These are phyloP conservation scores for Brachypodius melanocephalos DNA, from an alignment of 2,113 vertebrate species.

Conservation along the genomic window DNA sequence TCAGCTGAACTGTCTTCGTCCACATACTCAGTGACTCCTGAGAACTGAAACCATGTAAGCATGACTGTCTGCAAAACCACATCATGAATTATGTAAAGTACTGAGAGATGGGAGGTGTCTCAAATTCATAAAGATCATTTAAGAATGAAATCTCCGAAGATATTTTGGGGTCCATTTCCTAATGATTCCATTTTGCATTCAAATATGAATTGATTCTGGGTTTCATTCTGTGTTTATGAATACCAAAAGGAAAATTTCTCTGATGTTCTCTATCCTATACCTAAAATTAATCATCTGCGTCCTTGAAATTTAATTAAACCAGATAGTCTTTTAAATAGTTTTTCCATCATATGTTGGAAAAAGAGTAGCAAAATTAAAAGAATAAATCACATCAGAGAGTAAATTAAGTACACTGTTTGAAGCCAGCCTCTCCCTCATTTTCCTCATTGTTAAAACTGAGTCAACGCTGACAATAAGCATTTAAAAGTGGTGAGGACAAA, in stretches of 20 bases:
- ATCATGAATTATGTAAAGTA: background rate
- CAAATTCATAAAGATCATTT: background rate
- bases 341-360: slow-evolving; percentile 33
- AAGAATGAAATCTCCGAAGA: background rate
- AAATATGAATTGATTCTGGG: background rate
- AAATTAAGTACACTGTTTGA: slow-evolving; percentile 30
- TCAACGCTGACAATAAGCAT: background rate
- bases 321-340: slow-evolving; percentile 45
- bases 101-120: background rate
- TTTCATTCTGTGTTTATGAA: background rate
- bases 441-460: slow-evolving; percentile 6
- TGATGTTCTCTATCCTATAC: slow-evolving; percentile 25
- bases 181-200: background rate
- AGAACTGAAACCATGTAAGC: background rate
- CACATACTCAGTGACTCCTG: background rate
- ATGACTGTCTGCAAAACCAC: background rate
- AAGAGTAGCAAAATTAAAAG: slow-evolving; percentile 51
- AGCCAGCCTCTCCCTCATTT: background rate
- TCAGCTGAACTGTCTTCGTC: background rate
- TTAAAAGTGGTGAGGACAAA: slow-evolving; percentile 7
- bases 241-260: slow-evolving; percentile 15
- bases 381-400: slow-evolving; percentile 48
- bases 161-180: background rate
- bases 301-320: slow-evolving; percentile 61
- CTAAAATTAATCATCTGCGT: slow-evolving; percentile 12